Percentiles rank a stretch among this genome's conserved stretches.
These are phyloP conservation scores for Dolomedes plantarius DNA, from an alignment of 2,888 invertebrate genomes.

Conservation along the genomic window DNA sequence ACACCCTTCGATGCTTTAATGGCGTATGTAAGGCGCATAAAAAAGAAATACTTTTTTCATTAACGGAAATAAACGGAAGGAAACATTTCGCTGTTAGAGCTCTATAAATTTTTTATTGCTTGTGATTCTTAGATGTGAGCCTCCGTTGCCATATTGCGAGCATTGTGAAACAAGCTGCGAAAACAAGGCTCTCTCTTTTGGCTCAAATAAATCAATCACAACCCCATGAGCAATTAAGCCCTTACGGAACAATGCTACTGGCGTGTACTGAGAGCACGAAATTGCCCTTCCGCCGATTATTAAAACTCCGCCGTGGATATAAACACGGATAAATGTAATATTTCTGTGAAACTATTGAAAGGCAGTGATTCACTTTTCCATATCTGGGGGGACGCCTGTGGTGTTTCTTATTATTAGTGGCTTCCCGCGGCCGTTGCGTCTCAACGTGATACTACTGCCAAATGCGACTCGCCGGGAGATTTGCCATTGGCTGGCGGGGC, in stretches of 20 bases:
- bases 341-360: constrained; percentile 58
- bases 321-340: constrained; percentile 62
- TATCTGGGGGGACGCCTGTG: constrained; percentile 36
- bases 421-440: constrained; percentile 59
- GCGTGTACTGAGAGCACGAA: constrained; percentile 7
- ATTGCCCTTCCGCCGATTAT: constrained; percentile 39
- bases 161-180: constrained; percentile 1
- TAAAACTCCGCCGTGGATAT: constrained; percentile 55
- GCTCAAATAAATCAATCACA: constrained; percentile 60
- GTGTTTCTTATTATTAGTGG: constrained; percentile 65
- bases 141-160: neutral
- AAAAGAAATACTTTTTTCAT: constrained; percentile 12
- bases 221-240: constrained; percentile 65
- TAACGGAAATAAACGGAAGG: neutral
- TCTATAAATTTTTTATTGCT: constrained; percentile 18
- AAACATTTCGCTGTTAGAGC: constrained; percentile 3
- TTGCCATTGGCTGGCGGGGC: constrained; percentile 52
- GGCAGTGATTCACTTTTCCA: constrained; percentile 65
- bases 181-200: constrained; percentile 5
- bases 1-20: neutral
- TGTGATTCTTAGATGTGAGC: neutral
- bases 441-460: constrained; percentile 64
- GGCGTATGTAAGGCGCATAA: neutral
- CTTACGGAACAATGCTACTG: constrained; percentile 52
- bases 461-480: constrained; percentile 29